Conservation (phyloP, 2,797 vertebrate species). For the Chrysolophus pictus region DNA sequence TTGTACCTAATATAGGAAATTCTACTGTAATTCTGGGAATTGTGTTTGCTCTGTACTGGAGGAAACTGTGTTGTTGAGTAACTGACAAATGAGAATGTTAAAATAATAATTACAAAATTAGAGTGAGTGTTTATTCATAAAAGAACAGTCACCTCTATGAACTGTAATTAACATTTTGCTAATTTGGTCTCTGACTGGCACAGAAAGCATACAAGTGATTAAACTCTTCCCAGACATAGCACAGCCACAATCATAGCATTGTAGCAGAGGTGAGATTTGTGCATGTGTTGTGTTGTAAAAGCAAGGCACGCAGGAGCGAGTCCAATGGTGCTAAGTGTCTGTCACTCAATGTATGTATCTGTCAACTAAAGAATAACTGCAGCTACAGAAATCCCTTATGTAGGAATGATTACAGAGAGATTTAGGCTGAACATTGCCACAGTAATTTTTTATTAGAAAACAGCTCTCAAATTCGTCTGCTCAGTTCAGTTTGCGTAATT, state of each 20-base stretch:
- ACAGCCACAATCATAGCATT: neutral
- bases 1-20: neutral
- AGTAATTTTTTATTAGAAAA: neutral
- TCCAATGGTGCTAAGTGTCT: neutral
- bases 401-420: neutral
- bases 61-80: conserved; percentile 18
- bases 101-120: conserved; percentile 68
- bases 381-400: neutral
- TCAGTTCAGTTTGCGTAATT: neutral
- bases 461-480: neutral
- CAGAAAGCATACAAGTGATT: neutral
- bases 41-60: neutral
- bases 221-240: neutral
- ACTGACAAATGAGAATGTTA: conserved; percentile 44
- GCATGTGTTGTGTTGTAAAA: neutral
- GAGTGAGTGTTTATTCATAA: conserved; percentile 47
- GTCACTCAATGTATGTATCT: neutral
- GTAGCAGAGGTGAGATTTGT: neutral
- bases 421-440: neutral
- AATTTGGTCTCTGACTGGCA: conserved; percentile 48
- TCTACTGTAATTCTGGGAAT: neutral
- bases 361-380: neutral
- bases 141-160: conserved; percentile 54
- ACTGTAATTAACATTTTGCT: conserved; percentile 56
- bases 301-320: neutral